Percentiles rank a stretch among this genome's conserved stretches.
Conservation (phyloP, 2,113 vertebrate genomes). For the Boulengeromyrus knoepffleri region DNA sequence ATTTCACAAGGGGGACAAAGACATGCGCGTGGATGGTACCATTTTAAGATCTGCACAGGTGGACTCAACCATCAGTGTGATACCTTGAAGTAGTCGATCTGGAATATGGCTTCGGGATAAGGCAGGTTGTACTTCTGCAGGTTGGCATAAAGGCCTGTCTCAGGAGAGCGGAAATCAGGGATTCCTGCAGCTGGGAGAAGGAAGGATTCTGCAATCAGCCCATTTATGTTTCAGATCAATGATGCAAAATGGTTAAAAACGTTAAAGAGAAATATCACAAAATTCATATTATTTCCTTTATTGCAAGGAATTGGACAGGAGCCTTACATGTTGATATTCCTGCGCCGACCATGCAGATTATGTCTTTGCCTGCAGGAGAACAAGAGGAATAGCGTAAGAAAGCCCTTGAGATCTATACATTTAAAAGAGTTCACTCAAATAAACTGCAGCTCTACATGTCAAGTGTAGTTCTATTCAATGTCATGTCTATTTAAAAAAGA, state of each 20-base stretch:
- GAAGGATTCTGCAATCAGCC: background rate
- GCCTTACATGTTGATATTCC: constrained; percentile 75
- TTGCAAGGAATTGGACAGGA: background rate
- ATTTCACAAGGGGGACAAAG: background rate
- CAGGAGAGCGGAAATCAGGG: constrained; percentile 85
- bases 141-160: constrained; percentile 81
- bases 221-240: background rate
- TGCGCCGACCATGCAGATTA: constrained; percentile 84
- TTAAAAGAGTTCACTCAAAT: background rate
- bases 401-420: background rate
- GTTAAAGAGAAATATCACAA: background rate
- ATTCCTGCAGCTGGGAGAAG: constrained; percentile 72
- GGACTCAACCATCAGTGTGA: background rate
- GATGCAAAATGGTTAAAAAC: background rate
- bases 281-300: background rate
- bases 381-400: background rate
- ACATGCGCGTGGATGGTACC: background rate
- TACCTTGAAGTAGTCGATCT: constrained; percentile 85
- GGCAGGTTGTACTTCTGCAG: constrained; percentile 80
- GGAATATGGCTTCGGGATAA: constrained; percentile 87
- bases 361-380: constrained; percentile 65
- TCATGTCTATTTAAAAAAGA: background rate
- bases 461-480: background rate
- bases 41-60: background rate
- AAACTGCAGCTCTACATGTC: background rate